A percentile compares a stretch with the other conserved stretches of the same genome.
Conservation (phyloP, 2,888 invertebrate genomes). For the Nyleta sp. region DNA sequence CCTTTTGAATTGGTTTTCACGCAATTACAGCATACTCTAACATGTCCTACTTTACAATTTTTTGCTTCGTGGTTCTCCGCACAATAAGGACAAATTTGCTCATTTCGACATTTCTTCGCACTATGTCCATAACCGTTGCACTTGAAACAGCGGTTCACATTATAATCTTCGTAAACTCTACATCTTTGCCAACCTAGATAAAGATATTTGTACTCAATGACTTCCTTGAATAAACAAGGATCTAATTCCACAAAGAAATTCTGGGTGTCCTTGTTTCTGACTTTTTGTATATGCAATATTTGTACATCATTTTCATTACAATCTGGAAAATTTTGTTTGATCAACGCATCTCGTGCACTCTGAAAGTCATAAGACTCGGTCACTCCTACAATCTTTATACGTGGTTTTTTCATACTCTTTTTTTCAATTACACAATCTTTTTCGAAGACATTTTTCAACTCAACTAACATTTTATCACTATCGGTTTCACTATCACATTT, state of each 20-base stretch:
- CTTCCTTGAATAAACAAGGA: neutral
- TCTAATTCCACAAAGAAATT: conserved; percentile 15
- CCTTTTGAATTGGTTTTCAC: conserved; percentile 7
- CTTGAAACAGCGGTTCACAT: conserved; percentile 32
- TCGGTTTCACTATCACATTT: conserved; percentile 5
- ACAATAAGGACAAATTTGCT: conserved; percentile 9
- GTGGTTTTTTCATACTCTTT: conserved; percentile 10
- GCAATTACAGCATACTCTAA: conserved; percentile 27
- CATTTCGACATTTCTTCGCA: conserved; percentile 17
- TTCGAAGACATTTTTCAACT: neutral
- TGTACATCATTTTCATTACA: neutral
- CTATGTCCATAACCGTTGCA: conserved; percentile 30
- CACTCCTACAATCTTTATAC: conserved; percentile 26
- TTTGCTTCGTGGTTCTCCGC: conserved; percentile 18
- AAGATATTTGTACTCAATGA: neutral
- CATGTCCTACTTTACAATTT: neutral
- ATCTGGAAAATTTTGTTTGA: conserved; percentile 25
- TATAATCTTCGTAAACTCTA: conserved; percentile 19
- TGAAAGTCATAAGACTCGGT: neutral
- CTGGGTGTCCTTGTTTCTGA: neutral
- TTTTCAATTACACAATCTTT: conserved; percentile 11
- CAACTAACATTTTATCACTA: neutral
- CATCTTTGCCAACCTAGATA: conserved; percentile 36
- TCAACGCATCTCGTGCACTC: neutral
- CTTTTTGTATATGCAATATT: conserved; percentile 12